These are phyloP conservation scores for Theocolax elegans DNA, from an alignment of 1,140 invertebrate species.

Conservation along the genomic window DNA sequence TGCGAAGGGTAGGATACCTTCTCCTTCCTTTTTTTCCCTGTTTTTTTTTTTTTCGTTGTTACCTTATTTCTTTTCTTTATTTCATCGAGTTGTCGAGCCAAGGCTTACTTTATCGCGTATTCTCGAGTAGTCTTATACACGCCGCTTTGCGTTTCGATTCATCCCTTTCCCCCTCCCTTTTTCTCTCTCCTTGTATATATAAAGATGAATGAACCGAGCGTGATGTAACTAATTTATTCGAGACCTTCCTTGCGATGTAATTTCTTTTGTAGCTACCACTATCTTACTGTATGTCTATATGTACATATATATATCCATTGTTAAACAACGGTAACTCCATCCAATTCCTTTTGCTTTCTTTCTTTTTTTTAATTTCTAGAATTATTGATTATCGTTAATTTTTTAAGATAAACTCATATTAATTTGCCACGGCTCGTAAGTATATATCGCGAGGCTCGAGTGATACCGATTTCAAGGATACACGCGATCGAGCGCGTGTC, in stretches of 20 bases:
- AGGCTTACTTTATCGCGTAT: slow-evolving; percentile 9
- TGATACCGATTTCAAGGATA: slow-evolving; percentile 11
- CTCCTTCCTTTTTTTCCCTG: neutral
- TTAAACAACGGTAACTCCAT: too few species aligned
- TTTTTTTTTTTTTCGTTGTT: too few species aligned
- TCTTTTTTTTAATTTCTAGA: too few species aligned
- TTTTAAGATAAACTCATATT: slow-evolving; percentile 4
- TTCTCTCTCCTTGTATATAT: too few species aligned
- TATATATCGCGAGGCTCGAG: too few species aligned
- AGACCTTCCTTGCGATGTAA: neutral
- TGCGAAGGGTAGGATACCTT: slow-evolving; percentile 23
- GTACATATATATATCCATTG: too few species aligned
- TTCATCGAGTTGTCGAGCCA: slow-evolving; percentile 22
- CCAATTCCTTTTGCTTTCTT: too few species aligned
- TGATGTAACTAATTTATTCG: slow-evolving; percentile 23
- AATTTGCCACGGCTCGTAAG: too few species aligned
- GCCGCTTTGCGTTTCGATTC: slow-evolving; percentile 26
- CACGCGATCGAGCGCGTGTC: neutral
- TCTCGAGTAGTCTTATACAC: slow-evolving; percentile 24
- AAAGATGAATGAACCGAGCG: slow-evolving; percentile 27
- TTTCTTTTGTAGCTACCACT: neutral
- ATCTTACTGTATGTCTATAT: neutral
- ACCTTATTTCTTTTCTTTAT: slow-evolving; percentile 20
- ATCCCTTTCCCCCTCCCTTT: too few species aligned
- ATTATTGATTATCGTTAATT: too few species aligned